Base-by-base conservation (phyloP, 1,140 invertebrate species). In the Diachasma alloeum region DNA sequence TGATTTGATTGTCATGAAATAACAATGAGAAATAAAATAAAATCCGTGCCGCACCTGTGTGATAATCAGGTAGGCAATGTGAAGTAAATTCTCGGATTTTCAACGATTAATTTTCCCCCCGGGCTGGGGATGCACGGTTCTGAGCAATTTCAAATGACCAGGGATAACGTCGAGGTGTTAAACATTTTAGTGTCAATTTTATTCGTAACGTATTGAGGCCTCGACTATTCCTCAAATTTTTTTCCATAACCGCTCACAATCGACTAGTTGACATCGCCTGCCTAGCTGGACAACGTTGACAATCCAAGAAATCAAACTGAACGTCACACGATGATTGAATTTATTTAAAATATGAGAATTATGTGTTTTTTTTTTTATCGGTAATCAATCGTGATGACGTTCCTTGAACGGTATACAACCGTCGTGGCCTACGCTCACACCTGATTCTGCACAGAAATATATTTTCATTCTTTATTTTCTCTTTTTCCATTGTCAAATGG, bases 201-300 rank as follows among this genome's bases (percentile, higher is more conserved):
- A 67, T 71, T 63, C 59, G 24, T 63, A 31, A 24, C n/a, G 39
- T 36, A 42, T 53, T 59, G 2, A n/a, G n/a, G 56, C 73, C 72
- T 74, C 75, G 56, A 79, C 78, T 31, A 24, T 76, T 68, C 53
- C 73, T 78, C 53, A 72, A 53, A 37, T 31, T 48, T 53, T 72
- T 75, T 17, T 78, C 70, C 59, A 67, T 59, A 71, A 63, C 19
- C 9, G 48, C 19, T 63, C 59, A 26, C 42, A 44, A 48, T 6
- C 17, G 31, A 26, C 53, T 73, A 63, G 17, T 22, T 26, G 56
- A 78, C 81, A 87, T 87, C 85, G 85, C 83, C 86, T 79, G 86
- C 83, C 85, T 87, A 87, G 87, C 85, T 78, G 83, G 85, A 83
- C 75, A 79, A 81, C 83, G 86, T 87, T 84, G 85, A 82, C 78